phyloP scores from a whole-genome alignment of 2,113 vertebrate genomes.

The Calypte anna region DNA sequence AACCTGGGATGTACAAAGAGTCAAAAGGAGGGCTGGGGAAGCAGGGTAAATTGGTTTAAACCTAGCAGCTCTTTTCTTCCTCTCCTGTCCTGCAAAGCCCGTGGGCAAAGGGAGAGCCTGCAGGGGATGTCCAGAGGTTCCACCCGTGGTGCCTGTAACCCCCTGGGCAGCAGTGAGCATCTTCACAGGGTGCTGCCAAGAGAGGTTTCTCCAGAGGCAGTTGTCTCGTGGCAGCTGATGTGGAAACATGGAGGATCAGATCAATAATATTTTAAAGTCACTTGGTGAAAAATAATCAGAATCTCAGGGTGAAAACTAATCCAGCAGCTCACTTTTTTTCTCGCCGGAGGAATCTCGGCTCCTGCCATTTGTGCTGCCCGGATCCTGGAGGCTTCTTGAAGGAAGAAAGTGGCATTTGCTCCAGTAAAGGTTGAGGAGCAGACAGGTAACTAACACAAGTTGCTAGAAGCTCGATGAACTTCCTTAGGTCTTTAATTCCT shows the following conservation, averaged over 20 bases:
- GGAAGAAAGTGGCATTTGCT: not conserved
- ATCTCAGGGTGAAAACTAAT: fast-evolving
- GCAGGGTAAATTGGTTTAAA: not conserved
- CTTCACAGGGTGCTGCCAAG: not conserved
- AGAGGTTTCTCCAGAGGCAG: not conserved
- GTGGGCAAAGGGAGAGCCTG: not conserved
- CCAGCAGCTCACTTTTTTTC: not conserved
- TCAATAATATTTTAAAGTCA: not conserved
- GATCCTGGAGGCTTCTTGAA: not conserved
- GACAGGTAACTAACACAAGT: not conserved
- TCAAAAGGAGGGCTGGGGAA: fast-evolving
- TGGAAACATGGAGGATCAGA: not conserved
- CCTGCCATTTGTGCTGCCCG: fast-evolving
- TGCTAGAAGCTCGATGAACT: not conserved
- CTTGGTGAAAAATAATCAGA: not conserved
- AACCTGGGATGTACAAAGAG: not conserved
- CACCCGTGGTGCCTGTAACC: fast-evolving
- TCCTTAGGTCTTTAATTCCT: not conserved
- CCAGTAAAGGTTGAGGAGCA: not conserved
- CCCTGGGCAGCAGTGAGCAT: fast-evolving
- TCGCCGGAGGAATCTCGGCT: fast-evolving
- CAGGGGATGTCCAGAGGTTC: not conserved
- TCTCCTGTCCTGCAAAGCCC: not conserved
- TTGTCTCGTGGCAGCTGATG: not conserved
- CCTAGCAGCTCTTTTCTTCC: not conserved